phyloP scores from a whole-genome alignment of 2,888 invertebrate species.

The Slavum lentiscoides region DNA sequence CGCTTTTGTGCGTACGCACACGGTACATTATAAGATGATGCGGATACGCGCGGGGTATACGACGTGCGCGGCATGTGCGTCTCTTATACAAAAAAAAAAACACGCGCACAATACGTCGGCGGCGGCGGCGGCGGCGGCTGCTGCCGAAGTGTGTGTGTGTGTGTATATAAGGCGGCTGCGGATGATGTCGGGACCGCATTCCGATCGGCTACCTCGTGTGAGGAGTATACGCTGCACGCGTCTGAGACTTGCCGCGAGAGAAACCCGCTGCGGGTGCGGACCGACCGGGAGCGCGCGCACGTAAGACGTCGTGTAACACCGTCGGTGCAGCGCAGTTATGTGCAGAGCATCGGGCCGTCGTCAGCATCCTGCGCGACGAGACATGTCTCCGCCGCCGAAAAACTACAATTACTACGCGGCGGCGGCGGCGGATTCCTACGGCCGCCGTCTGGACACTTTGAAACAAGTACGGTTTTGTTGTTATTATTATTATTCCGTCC shows the following conservation, averaged over 20 bases:
- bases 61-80: too few species aligned
- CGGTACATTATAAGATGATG: too few species aligned
- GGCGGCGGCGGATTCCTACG: conserved; percentile 10
- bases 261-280: too few species aligned
- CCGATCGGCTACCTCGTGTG: conserved; percentile 34
- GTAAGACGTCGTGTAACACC: background rate
- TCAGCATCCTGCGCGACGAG: background rate
- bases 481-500: background rate
- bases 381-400: background rate
- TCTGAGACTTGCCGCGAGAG: background rate
- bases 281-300: background rate
- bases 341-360: conserved; percentile 13
- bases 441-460: conserved; percentile 12
- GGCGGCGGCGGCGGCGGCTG: conserved; percentile 3
- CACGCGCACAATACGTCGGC: background rate
- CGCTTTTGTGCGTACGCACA: too few species aligned
- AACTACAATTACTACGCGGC: too few species aligned
- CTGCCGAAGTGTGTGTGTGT: background rate
- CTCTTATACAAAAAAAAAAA: too few species aligned
- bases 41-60: too few species aligned
- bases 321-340: conserved; percentile 22
- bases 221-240: background rate
- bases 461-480: conserved; percentile 16
- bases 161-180: conserved; percentile 46
- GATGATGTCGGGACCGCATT: conserved; percentile 48